Evolutionary conservation across 2,888 invertebrate genomes (phyloP).

Genomic region (Dermolepida albohirtum): DNA sequence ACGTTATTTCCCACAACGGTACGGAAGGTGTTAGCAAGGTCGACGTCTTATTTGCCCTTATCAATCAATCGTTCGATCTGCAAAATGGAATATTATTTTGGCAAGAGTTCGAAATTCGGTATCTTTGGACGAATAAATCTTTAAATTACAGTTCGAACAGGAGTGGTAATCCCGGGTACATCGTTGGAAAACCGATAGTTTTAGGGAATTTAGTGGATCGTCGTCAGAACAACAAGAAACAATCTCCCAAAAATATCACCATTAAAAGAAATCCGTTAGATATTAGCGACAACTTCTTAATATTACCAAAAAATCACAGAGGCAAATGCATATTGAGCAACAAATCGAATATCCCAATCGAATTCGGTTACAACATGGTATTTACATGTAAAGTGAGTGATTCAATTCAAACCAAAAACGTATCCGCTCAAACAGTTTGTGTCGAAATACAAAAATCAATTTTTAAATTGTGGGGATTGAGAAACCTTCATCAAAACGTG

Average conservation of each 20-base stretch:
- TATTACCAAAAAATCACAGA: constrained; percentile 63
- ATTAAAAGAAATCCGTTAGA: constrained; percentile 50
- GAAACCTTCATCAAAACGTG: constrained; percentile 51
- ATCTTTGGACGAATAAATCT: constrained; percentile 58
- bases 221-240: constrained; percentile 41
- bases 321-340: constrained; percentile 65
- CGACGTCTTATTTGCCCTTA: constrained; percentile 56
- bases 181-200: constrained; percentile 73
- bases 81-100: constrained; percentile 45
- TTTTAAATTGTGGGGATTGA: constrained; percentile 55
- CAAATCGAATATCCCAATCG: constrained; percentile 60
- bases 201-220: constrained; percentile 58
- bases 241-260: constrained; percentile 42
- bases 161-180: constrained; percentile 86
- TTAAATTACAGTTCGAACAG: constrained; percentile 57
- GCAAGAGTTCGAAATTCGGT: constrained; percentile 59
- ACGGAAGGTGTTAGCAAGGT: constrained; percentile 62
- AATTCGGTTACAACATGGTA: constrained; percentile 68
- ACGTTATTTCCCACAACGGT: constrained; percentile 64
- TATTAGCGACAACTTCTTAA: constrained; percentile 58
- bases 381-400: constrained; percentile 63
- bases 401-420: constrained; percentile 44
- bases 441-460: constrained; percentile 57
- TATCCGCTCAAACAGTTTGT: constrained; percentile 56
- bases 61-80: constrained; percentile 49